phyloP scores from a whole-genome alignment of 2,113 vertebrate genomes.

The Tupaia tana region DNA sequence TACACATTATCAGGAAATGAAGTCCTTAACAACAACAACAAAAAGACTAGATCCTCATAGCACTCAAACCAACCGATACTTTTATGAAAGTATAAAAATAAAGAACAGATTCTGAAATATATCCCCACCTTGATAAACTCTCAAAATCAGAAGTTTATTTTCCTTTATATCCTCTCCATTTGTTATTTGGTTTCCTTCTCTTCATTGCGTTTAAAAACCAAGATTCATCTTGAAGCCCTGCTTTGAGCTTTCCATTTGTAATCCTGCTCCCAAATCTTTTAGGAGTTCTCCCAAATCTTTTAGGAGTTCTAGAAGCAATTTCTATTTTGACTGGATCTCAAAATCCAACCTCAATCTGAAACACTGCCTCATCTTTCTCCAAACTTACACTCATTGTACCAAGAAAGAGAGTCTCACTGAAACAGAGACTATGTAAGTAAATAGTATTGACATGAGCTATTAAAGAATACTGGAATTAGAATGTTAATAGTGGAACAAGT shows the following conservation, averaged over 20 bases:
- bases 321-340: neutral
- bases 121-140: neutral
- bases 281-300: neutral
- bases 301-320: neutral
- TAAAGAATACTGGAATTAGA: neutral
- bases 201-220: neutral
- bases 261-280: neutral
- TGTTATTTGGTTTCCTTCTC: neutral
- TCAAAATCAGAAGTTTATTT: slow-evolving; percentile 2
- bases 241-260: neutral
- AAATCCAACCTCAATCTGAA: neutral
- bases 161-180: neutral
- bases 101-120: neutral
- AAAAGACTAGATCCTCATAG: neutral
- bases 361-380: neutral
- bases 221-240: neutral
- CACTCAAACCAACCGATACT: neutral
- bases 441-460: neutral
- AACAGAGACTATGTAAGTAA: neutral
- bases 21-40: neutral
- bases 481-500: neutral
- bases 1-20: neutral
- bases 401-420: neutral
- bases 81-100: neutral
- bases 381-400: neutral